Percentiles rank a stretch among this genome's conserved stretches.
Conservation (phyloP, 2,113 vertebrate species). For the Lethenteron reissneri region DNA sequence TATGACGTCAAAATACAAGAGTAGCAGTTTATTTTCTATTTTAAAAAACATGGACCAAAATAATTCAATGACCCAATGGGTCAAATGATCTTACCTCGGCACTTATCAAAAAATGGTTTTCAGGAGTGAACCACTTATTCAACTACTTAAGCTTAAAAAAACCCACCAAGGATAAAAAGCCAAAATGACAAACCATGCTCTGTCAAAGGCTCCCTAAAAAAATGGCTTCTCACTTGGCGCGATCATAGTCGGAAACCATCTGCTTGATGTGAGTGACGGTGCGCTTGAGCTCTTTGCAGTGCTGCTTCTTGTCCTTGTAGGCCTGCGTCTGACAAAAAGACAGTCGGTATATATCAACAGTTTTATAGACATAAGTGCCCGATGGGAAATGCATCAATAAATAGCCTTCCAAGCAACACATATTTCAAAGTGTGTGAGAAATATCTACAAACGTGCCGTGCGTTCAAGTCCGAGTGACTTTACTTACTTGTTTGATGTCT, state of each 20-base stretch:
- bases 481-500: slow-evolving; percentile 30
- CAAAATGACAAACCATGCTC: too few relatives aligned
- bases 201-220: neutral
- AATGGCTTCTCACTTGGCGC: slow-evolving; percentile 13
- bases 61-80: too few relatives aligned
- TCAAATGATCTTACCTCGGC: too few relatives aligned
- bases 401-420: neutral
- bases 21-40: too few relatives aligned
- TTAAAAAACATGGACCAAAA: too few relatives aligned
- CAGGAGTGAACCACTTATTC: too few relatives aligned
- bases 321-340: slow-evolving; percentile 29
- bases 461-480: too few relatives aligned
- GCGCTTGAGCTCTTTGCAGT: slow-evolving; percentile 34
- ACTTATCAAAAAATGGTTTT: too few relatives aligned
- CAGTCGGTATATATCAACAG: neutral
- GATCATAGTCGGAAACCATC: slow-evolving; percentile 51
- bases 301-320: slow-evolving; percentile 40
- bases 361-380: neutral
- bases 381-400: neutral
- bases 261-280: slow-evolving; percentile 55
- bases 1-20: too few relatives aligned
- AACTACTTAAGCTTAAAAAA: too few relatives aligned
- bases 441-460: too few relatives aligned
- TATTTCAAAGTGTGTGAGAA: slow-evolving; percentile 8
- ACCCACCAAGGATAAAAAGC: too few relatives aligned